These are phyloP conservation scores for Nomada fabriciana DNA, from an alignment of 2,888 invertebrate species.

Conservation along the genomic window DNA sequence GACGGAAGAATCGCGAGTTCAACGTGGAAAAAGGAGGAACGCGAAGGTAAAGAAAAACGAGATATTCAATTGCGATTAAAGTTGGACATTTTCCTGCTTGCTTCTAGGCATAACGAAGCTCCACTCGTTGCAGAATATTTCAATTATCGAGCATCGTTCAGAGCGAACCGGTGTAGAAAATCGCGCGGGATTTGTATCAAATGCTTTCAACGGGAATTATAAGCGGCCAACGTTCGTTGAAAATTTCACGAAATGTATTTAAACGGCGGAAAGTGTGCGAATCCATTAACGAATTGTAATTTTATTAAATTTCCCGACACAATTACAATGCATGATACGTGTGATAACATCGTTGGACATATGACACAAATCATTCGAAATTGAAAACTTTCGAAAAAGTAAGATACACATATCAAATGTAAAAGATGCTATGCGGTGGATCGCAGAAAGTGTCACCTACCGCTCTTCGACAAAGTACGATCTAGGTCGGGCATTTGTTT, in stretches of 20 bases:
- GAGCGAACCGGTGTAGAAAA: neutral
- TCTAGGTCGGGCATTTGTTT: constrained; percentile 28
- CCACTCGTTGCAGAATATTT: constrained; percentile 6
- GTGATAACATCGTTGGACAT: constrained; percentile 40
- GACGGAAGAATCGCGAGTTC: neutral
- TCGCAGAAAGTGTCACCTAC: constrained; percentile 69
- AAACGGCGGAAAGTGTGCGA: neutral
- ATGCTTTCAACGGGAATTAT: constrained; percentile 3
- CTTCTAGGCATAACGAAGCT: neutral
- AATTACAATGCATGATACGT: constrained; percentile 16
- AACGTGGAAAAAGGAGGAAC: neutral
- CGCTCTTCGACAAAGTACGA: constrained; percentile 65
- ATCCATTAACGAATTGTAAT: constrained; percentile 1
- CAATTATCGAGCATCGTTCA: neutral
- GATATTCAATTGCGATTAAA: constrained; percentile 50
- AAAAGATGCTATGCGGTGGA: constrained; percentile 22
- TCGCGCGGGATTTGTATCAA: constrained; percentile 7
- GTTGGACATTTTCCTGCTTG: neutral
- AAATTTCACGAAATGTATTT: neutral
- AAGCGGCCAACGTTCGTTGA: neutral
- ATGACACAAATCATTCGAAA: constrained; percentile 43
- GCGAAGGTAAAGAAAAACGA: neutral
- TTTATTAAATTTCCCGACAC: neutral
- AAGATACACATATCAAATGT: constrained; percentile 28
- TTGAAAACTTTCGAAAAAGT: constrained; percentile 50